Conservation (phyloP, 2,113 vertebrate species). For the Lontra canadensis region DNA sequence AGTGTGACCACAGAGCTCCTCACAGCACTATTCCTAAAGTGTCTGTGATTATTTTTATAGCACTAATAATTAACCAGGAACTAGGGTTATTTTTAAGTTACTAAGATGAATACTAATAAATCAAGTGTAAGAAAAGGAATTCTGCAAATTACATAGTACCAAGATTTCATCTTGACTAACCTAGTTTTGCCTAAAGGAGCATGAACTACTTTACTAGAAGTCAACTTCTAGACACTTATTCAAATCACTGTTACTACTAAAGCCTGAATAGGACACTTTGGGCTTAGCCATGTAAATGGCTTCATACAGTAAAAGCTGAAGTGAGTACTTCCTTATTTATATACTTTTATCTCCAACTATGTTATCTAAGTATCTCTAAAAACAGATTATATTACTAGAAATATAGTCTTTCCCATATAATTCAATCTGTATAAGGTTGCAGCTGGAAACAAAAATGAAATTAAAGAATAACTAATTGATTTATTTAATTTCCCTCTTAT, state of each 20-base stretch:
- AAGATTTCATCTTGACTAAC: neutral
- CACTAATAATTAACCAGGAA: neutral
- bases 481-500: slow-evolving; percentile 44
- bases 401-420: neutral
- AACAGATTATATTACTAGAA: neutral
- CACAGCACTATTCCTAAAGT: neutral
- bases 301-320: slow-evolving; percentile 3
- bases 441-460: slow-evolving; percentile 25
- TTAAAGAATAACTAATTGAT: slow-evolving; percentile 27
- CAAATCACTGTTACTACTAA: neutral
- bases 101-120: neutral
- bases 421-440: neutral
- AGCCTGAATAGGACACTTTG: neutral
- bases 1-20: neutral
- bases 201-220: neutral
- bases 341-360: neutral
- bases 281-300: neutral
- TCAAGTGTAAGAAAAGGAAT: neutral
- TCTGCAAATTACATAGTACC: neutral
- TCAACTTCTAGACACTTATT: neutral
- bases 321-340: neutral
- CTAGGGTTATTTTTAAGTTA: neutral
- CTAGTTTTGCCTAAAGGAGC: neutral
- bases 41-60: neutral
- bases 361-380: neutral